Percentiles rank a stretch among this genome's conserved stretches.
Conservation (phyloP, 2,797 vertebrate genomes). For the Cheirogaleus major region DNA sequence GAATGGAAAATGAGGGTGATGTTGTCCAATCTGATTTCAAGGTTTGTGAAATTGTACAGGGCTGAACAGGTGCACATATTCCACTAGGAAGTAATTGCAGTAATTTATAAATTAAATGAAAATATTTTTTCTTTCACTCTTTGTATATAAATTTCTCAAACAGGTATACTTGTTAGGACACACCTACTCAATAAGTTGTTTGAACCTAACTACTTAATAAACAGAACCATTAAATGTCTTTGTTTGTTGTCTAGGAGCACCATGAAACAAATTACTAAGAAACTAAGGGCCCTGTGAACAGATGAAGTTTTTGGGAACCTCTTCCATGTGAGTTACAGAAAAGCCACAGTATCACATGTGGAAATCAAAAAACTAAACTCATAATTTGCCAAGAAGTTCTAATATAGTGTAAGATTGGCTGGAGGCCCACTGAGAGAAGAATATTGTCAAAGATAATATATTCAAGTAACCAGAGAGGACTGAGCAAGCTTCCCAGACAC, state of each 20-base stretch:
- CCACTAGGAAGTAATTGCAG: background rate
- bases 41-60: background rate
- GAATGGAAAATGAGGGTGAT: background rate
- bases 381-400: background rate
- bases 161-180: background rate
- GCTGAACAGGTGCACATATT: background rate
- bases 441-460: background rate
- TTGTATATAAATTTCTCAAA: background rate
- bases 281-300: background rate
- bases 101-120: background rate
- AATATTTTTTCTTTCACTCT: background rate
- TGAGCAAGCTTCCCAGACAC: background rate
- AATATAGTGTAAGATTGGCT: background rate
- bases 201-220: constrained; percentile 2
- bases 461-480: background rate
- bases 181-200: background rate
- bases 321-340: background rate
- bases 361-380: background rate
- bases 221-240: background rate
- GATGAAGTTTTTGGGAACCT: background rate
- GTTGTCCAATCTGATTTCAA: background rate
- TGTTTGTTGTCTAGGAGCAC: background rate
- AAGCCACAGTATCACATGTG: background rate
- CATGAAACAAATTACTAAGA: background rate
- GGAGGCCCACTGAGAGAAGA: background rate